Base-by-base conservation (phyloP, 2,797 vertebrate species). In the Astyanax mexicanus region DNA sequence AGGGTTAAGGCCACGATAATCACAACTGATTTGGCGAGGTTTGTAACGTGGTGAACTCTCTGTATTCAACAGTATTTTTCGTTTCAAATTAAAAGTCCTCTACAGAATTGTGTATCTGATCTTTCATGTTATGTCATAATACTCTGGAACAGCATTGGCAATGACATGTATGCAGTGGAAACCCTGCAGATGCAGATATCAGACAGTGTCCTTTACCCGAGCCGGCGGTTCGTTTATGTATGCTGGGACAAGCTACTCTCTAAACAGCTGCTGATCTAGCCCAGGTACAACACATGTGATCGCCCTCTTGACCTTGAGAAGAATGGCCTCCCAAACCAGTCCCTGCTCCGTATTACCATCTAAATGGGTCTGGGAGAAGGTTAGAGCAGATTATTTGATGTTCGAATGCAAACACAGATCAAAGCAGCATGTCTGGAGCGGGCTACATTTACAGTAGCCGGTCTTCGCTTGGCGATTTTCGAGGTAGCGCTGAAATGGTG, bases 361-460 rank as follows among this genome's bases (percentile, higher is more conserved):
- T 94, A 91, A 94, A 91, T 92, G 91, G 85, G 58, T 77, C 79
- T 86, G 67, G 60, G 81, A 86, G 82, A 92, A 92, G 90, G 75
- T 88, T 83, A 86, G 65, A 79, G 82, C 87, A 84, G 76, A 86
- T 89, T 89, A 94, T 94, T 94, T 94, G 93, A 94, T 95, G 92
- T 95, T 92, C 89, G 88, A 89, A 91, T 92, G 86, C 92, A 93
- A 93, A 93, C 85, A 85, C 86, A 93, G 93, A 94, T 95, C 91
- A 93, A 96, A 94, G 93, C 86, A 85, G 38, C 81, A 74, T 42
- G 78, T 61, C 72, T 76, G 80, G 88, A 85, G 87, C 86, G 65
- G 58, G 57, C 77, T 74, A 80, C 80, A 83, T 82, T 79, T 79
- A 82, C 89, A 89, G 88, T 86, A 90, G 84, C 82, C 89, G 89